Conservation (phyloP, 2,797 vertebrate species). For the Choloepus didactylus region DNA sequence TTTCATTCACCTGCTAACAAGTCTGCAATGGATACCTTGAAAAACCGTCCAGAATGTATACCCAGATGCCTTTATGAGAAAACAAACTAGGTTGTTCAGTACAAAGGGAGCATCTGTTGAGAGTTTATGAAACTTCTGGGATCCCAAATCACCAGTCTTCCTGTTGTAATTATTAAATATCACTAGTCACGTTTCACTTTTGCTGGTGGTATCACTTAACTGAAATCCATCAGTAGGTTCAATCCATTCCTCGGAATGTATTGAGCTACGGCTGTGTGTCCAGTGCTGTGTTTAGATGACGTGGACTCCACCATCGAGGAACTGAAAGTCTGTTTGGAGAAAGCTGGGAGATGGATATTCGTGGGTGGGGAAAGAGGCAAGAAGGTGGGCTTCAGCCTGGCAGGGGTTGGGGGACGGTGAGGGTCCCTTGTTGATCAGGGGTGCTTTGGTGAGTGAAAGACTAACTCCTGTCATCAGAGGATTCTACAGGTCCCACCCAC, state of each 20-base stretch:
- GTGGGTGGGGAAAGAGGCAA: background rate
- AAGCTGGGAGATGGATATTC: background rate
- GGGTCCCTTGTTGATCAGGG: background rate
- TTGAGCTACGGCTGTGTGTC: background rate
- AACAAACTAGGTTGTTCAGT: conserved; percentile 54
- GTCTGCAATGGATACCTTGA: background rate
- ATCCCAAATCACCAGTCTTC: background rate
- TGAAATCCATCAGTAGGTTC: background rate
- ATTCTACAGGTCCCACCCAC: background rate
- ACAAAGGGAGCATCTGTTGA: conserved; percentile 33
- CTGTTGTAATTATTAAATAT: background rate
- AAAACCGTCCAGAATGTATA: background rate
- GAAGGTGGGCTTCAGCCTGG: background rate
- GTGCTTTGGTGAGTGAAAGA: background rate
- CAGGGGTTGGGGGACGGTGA: background rate
- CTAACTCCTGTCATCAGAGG: background rate
- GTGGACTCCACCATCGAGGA: background rate
- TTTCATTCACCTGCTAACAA: conserved; percentile 46
- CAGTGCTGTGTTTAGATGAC: background rate
- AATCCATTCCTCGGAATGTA: background rate
- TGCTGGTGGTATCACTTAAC: background rate
- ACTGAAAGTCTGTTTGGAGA: background rate
- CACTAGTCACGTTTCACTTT: background rate
- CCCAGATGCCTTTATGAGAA: conserved; percentile 62
- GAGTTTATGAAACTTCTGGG: conserved; percentile 37